Conservation (phyloP, 2,888 invertebrate genomes). For the Chymomyza amoena region DNA sequence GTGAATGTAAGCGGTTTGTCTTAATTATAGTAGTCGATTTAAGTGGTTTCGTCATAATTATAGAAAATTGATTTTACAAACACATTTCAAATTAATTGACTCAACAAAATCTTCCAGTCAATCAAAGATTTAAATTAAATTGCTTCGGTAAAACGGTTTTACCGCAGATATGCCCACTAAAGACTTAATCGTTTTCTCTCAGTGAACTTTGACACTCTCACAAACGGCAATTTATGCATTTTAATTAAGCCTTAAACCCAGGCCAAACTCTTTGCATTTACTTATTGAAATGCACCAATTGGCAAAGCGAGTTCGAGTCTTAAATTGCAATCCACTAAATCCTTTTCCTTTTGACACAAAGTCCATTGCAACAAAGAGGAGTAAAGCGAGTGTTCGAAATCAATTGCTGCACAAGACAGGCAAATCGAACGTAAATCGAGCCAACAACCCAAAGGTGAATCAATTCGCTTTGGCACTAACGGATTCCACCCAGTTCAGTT, state of each 20-base stretch:
- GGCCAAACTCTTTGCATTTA: slow-evolving; percentile 4
- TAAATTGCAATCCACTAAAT: neutral
- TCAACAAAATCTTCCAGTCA: no score
- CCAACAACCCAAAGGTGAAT: neutral
- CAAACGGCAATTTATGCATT: slow-evolving; percentile 28
- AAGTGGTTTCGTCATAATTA: no score
- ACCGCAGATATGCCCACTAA: no score
- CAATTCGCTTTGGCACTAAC: slow-evolving; percentile 1
- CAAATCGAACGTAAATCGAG: neutral
- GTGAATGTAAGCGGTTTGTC: no score
- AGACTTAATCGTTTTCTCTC: neutral
- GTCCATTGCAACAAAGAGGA: neutral
- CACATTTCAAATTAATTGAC: no score
- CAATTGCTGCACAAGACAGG: neutral
- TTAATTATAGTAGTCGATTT: no score
- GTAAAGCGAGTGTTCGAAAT: neutral
- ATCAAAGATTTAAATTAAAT: no score
- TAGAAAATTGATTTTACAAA: no score
- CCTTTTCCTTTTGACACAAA: neutral
- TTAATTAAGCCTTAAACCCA: slow-evolving; percentile 12
- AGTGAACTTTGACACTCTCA: neutral
- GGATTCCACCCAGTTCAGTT: neutral
- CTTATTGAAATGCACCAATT: slow-evolving; percentile 13
- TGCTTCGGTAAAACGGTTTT: no score
- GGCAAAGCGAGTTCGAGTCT: slow-evolving; percentile 6